phyloP scores from a whole-genome alignment of 2,888 invertebrate genomes.

The Drosophila phalerata region DNA sequence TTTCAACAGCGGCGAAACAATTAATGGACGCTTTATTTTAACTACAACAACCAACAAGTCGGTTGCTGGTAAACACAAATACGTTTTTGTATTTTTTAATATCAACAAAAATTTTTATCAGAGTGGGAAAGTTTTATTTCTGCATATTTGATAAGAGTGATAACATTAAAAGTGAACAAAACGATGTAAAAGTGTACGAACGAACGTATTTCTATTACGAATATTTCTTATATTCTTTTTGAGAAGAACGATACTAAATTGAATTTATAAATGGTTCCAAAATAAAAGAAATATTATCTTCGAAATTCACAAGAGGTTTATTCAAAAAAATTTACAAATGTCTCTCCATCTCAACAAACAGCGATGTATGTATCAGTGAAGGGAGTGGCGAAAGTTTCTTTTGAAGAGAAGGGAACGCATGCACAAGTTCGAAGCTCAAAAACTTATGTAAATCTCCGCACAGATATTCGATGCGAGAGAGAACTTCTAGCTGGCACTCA shows the following conservation, averaged over 20 bases:
- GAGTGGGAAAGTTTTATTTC: background rate
- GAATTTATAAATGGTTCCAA: too few relatives aligned
- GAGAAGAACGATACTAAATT: too few relatives aligned
- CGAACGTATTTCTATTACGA: too few relatives aligned
- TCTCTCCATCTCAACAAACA: too few relatives aligned
- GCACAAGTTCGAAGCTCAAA: background rate
- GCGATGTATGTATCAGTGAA: background rate
- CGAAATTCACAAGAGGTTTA: too few relatives aligned
- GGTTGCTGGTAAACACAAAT: background rate
- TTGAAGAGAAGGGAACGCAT: background rate
- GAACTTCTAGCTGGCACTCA: background rate
- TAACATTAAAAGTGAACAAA: too few relatives aligned
- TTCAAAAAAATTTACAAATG: too few relatives aligned
- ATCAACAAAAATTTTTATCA: background rate
- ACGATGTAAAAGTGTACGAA: too few relatives aligned
- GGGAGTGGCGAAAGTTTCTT: background rate
- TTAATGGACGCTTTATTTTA: background rate
- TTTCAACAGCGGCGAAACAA: background rate
- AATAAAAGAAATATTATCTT: too few relatives aligned
- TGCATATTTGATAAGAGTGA: background rate
- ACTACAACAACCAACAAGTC: background rate
- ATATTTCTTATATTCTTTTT: too few relatives aligned
- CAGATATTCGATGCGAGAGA: background rate
- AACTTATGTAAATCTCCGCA: background rate
- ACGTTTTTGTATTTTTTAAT: background rate